A percentile compares a stretch with the other conserved stretches of the same genome.
These are phyloP conservation scores for Carduelis carduelis DNA, from an alignment of 2,797 vertebrate species.

Conservation along the genomic window DNA sequence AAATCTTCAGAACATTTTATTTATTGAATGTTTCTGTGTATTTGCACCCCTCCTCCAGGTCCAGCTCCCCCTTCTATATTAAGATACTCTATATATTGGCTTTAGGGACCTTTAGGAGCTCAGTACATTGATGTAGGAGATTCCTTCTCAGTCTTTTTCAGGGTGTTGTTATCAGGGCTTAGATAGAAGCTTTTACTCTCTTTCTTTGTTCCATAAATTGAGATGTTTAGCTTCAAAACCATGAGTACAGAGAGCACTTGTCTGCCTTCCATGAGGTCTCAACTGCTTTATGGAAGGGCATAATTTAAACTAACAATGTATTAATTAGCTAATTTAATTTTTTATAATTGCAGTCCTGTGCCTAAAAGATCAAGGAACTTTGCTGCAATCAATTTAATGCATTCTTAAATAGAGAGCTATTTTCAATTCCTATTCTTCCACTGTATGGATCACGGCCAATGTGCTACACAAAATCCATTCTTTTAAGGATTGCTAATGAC, in stretches of 20 bases:
- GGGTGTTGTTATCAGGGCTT: not conserved
- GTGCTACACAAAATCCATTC: slow-evolving; percentile 13
- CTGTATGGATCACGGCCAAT: not conserved
- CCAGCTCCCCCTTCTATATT: not conserved
- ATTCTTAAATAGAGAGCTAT: slow-evolving; percentile 12
- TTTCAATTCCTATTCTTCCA: not conserved
- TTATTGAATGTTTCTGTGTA: not conserved
- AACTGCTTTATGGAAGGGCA: not conserved
- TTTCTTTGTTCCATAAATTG: not conserved
- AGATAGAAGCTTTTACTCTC: not conserved
- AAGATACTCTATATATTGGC: not conserved
- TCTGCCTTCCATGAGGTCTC: not conserved
- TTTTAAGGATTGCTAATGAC: slow-evolving; percentile 31
- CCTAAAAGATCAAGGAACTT: slow-evolving; percentile 11
- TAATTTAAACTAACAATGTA: slow-evolving; percentile 12
- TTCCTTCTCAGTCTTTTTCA: not conserved
- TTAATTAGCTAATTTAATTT: slow-evolving; percentile 46
- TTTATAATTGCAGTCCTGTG: not conserved
- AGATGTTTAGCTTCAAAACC: not conserved
- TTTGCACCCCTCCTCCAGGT: not conserved
- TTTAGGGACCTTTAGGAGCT: not conserved
- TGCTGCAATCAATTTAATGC: slow-evolving; percentile 1
- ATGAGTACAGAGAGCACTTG: not conserved
- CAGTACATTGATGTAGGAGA: not conserved
- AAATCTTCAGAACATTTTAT: not conserved